phyloP scores from a whole-genome alignment of 2,113 vertebrate species.

The Galemys pyrenaicus region DNA sequence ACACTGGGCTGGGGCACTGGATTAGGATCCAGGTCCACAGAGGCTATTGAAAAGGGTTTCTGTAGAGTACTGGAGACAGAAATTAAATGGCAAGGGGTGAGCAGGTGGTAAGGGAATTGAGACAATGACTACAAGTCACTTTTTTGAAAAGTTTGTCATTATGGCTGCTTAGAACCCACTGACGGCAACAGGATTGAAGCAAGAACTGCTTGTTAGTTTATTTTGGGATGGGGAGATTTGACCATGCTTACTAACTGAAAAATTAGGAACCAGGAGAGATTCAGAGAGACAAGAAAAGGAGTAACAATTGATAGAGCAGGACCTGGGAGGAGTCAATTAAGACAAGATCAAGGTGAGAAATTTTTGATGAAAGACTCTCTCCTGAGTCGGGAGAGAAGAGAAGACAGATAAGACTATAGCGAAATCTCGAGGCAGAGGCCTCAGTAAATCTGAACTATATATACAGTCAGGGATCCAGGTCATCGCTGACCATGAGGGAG shows the following conservation, averaged over 20 bases:
- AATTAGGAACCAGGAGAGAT: background rate
- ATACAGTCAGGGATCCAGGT: background rate
- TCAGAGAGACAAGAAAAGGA: background rate
- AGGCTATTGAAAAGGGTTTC: background rate
- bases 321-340: background rate
- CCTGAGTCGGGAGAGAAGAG: background rate
- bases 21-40: background rate
- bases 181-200: background rate
- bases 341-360: constrained; percentile 30
- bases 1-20: background rate
- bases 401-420: constrained; percentile 10
- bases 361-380: background rate
- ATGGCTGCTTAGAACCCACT: background rate
- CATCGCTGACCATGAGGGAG: background rate
- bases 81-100: background rate
- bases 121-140: background rate
- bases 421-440: background rate
- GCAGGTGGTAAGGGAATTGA: background rate
- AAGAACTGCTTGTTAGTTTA: background rate
- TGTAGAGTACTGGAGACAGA: background rate
- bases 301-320: background rate
- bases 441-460: background rate
- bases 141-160: background rate
- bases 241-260: background rate
- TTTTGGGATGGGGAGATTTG: background rate